Evolutionary conservation across 1,140 invertebrate species (phyloP).

Genomic region (Elymnias hypermnestra): DNA sequence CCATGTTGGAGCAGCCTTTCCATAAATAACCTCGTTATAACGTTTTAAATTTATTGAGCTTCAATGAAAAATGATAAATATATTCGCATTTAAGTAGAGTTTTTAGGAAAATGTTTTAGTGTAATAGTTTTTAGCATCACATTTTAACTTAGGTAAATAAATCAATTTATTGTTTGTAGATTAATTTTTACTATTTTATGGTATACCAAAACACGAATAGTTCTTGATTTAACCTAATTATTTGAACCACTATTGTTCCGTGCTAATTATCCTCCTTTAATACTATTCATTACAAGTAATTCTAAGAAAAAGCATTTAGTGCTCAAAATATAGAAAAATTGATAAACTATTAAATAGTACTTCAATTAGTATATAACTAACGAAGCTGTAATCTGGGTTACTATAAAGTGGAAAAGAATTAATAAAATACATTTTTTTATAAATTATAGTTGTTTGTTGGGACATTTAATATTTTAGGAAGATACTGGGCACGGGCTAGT

Average conservation of each 20-base stretch:
- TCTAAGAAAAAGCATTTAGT: neutral
- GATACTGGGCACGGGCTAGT: no score
- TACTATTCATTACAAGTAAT: no score
- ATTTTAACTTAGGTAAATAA: slow-evolving; percentile 14
- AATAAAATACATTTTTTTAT: neutral
- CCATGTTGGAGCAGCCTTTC: no score
- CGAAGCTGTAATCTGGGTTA: no score
- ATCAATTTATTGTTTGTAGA: slow-evolving; percentile 7
- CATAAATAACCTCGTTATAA: no score
- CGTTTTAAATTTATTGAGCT: no score
- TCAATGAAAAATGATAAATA: no score
- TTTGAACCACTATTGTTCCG: neutral
- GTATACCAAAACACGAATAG: neutral
- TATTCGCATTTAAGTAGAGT: slow-evolving; percentile 18
- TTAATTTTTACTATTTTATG: slow-evolving; percentile 4
- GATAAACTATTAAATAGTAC: neutral
- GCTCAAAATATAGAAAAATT: neutral
- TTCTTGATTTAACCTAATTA: neutral
- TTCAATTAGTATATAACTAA: neutral
- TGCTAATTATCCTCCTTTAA: neutral
- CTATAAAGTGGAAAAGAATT: no score
- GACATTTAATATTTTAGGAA: no score
- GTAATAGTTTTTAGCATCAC: slow-evolving; percentile 17
- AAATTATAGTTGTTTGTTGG: neutral
- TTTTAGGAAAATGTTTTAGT: slow-evolving; percentile 15